Conservation (phyloP, 2,888 invertebrate genomes). For the Trissonchulus sp. region DNA sequence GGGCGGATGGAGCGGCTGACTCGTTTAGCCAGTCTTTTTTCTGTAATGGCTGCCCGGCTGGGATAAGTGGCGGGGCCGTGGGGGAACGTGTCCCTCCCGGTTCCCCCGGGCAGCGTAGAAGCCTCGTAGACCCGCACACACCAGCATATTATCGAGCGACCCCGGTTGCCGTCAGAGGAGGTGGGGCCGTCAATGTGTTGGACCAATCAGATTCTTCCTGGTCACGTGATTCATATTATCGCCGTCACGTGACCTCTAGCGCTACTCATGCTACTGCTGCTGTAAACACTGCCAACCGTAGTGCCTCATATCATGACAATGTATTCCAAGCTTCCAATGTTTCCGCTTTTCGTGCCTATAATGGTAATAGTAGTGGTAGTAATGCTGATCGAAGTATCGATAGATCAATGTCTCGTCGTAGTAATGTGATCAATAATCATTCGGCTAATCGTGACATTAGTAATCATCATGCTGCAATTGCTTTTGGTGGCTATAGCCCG, state of each 20-base stretch:
- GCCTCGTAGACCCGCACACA: background rate
- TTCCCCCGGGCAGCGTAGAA: slow-evolving; percentile 1
- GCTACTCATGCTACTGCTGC: background rate
- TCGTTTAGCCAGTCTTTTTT: slow-evolving; percentile 11
- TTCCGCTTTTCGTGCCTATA: too few species aligned
- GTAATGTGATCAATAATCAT: too few species aligned
- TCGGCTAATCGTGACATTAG: too few species aligned
- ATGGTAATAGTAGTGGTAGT: background rate
- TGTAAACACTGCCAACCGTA: background rate
- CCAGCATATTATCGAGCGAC: too few species aligned
- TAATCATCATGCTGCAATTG: too few species aligned
- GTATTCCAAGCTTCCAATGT: too few species aligned
- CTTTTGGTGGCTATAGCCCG: background rate
- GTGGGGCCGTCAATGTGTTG: too few species aligned
- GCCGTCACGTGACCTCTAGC: background rate
- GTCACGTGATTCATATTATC: background rate
- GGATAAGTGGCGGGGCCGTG: background rate
- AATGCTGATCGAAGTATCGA: background rate
- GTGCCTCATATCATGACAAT: slow-evolving; percentile 62
- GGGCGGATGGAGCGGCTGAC: background rate
- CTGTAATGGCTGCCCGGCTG: slow-evolving; percentile 9
- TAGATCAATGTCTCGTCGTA: too few species aligned
- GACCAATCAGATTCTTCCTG: too few species aligned
- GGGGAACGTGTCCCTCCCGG: background rate
- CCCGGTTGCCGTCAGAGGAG: too few species aligned